These are phyloP conservation scores for Gymnocypris eckloni DNA, from an alignment of 2,797 vertebrate species.

Conservation along the genomic window DNA sequence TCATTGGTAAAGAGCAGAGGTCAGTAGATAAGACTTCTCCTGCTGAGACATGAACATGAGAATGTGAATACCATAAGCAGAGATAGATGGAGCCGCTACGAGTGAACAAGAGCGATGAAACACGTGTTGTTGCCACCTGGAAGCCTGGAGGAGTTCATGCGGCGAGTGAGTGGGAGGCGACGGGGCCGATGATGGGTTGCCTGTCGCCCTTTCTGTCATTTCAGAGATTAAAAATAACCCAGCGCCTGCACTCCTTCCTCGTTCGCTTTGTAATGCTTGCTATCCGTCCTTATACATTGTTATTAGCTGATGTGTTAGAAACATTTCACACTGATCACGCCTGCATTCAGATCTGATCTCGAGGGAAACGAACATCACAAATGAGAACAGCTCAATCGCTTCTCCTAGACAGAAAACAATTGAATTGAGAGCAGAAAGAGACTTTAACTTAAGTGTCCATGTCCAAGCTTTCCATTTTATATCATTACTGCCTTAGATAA, in stretches of 20 bases:
- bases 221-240: conserved; percentile 77
- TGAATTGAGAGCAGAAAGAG: background rate
- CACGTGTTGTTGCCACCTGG: conserved; percentile 57
- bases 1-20: background rate
- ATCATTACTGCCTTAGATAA: background rate
- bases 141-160: conserved; percentile 56
- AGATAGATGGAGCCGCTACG: conserved; percentile 20
- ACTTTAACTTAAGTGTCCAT: background rate
- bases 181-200: conserved; percentile 45
- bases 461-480: background rate
- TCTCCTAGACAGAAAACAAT: too few species aligned
- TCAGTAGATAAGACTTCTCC: background rate
- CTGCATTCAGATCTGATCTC: background rate
- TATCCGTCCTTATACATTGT: background rate
- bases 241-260: conserved; percentile 39
- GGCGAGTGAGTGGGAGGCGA: conserved; percentile 62
- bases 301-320: background rate
- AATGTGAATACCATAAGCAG: background rate
- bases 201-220: conserved; percentile 60
- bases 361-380: background rate
- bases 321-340: background rate
- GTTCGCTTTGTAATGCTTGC: conserved; percentile 8
- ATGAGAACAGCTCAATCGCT: background rate
- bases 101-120: conserved; percentile 16
- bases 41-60: background rate